Evolutionary conservation across 2,113 vertebrate species (phyloP).

Genomic region (Barbus barbus): DNA sequence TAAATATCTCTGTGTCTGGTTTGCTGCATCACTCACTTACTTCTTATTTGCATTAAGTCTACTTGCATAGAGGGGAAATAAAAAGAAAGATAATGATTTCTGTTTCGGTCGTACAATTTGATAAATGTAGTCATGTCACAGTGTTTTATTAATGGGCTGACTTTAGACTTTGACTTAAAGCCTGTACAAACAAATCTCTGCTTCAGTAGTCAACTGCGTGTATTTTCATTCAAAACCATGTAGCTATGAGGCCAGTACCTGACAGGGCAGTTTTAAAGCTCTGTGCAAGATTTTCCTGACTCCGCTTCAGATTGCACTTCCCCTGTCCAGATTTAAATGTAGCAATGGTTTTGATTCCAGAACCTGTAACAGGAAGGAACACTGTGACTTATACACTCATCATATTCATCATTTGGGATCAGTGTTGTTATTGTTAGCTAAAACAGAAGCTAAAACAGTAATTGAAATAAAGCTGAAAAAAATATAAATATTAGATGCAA

Average conservation of each 20-base stretch:
- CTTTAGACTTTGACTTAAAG: not conserved
- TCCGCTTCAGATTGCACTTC: conserved; percentile 91
- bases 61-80: not conserved
- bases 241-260: too few relatives aligned
- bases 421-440: too few relatives aligned
- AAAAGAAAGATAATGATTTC: not conserved
- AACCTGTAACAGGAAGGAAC: conserved; percentile 69
- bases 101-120: not conserved
- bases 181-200: not conserved
- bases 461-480: too few relatives aligned
- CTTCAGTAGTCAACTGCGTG: too few relatives aligned
- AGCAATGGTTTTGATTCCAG: conserved; percentile 85
- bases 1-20: not conserved
- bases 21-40: not conserved
- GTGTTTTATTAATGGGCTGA: not conserved
- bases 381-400: not conserved
- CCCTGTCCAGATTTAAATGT: conserved; percentile 89
- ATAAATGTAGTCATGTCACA: not conserved
- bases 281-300: conserved; percentile 83
- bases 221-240: too few relatives aligned
- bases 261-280: conserved; percentile 78
- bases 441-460: too few relatives aligned
- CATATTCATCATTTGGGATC: too few relatives aligned
- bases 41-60: not conserved
- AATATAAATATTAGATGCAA: too few relatives aligned